Base-by-base conservation (phyloP, 2,888 invertebrate genomes). In the Caenorhabditis parvicauda region DNA sequence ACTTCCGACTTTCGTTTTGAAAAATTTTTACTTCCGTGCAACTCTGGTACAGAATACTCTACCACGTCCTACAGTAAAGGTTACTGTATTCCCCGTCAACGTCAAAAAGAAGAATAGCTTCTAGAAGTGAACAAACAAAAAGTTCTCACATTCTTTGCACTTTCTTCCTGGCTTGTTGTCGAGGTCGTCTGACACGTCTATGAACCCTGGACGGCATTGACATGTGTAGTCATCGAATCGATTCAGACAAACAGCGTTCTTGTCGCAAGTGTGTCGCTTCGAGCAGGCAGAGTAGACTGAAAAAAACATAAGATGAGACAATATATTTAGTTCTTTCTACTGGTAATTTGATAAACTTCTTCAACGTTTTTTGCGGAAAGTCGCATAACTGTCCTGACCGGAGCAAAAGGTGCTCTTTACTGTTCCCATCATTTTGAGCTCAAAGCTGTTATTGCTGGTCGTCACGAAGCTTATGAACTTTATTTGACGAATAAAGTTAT, bases 81-180 rank as follows among this genome's bases (percentile, higher is more conserved):
- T 32, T 9, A 32, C 14, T 32, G 35, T 12, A 14, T 32, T 32
- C 14, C 35, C 9, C 35, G 35, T 32, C 35, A 12, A 9, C 35
- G 14, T 14, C 7, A 9, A 14, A 41, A 32, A 9, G 9, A 32
- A 12, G 9, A n/a, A n/a, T 32, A 9, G n/a, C n/a, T 32, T n/a
- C n/a, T n/a, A 12, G 9, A 32, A 32, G 35, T 32, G 9, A 32
- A 32, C n/a, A n/a, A 12, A 25, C 21, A 54, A 47, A 58, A n/a
- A n/a, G n/a, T n/a, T n/a, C 78, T 65, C 42, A 81, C 80, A 61
- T 70, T 81, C 79, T 68, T 76, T 78, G 57, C 79, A 79, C 28
- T 64, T 59, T 43, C 77, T 64, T 56, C 79, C 79, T 12, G 79
- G 79, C 41, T 61, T 56, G n/a, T 56, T 63, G 22, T 75, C 67